Conservation (phyloP, 1,140 invertebrate species). For the Octopus sinensis region DNA sequence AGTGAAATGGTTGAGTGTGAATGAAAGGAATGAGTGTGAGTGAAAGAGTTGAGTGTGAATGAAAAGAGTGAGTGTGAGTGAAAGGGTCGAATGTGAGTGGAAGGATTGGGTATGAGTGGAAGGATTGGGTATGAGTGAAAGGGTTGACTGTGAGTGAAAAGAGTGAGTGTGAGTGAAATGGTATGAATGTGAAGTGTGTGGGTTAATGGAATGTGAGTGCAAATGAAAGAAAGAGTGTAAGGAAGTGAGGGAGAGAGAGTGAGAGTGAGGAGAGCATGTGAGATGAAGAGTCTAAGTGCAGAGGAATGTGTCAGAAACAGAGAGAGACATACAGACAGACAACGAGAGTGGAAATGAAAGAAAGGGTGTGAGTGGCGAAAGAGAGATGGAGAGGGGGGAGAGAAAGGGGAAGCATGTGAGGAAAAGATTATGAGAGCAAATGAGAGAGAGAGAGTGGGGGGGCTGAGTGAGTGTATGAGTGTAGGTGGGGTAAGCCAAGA, state of each 20-base stretch:
- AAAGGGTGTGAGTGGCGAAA: too few species aligned
- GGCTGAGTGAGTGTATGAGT: not conserved
- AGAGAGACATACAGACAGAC: not conserved
- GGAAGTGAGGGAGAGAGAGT: not conserved
- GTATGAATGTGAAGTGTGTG: too few species aligned
- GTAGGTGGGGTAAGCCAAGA: not conserved
- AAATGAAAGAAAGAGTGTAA: not conserved
- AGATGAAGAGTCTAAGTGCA: not conserved
- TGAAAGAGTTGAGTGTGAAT: too few species aligned
- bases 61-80: too few species aligned
- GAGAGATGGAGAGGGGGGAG: not conserved
- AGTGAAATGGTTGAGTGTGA: too few species aligned
- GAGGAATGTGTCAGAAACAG: not conserved
- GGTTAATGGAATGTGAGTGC: not conserved
- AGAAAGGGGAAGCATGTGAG: conserved; percentile 6
- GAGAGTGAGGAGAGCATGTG: not conserved
- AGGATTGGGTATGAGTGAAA: too few species aligned
- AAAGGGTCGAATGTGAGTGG: too few species aligned
- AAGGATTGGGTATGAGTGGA: too few species aligned
- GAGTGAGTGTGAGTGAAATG: too few species aligned
- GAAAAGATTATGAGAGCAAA: not conserved
- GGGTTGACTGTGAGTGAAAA: too few species aligned
- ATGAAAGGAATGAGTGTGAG: too few species aligned
- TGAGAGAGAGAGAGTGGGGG: not conserved
- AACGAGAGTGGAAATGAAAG: not conserved